Base-by-base conservation (phyloP, 2,888 invertebrate species). In the Ornithoptera alexandrae region DNA sequence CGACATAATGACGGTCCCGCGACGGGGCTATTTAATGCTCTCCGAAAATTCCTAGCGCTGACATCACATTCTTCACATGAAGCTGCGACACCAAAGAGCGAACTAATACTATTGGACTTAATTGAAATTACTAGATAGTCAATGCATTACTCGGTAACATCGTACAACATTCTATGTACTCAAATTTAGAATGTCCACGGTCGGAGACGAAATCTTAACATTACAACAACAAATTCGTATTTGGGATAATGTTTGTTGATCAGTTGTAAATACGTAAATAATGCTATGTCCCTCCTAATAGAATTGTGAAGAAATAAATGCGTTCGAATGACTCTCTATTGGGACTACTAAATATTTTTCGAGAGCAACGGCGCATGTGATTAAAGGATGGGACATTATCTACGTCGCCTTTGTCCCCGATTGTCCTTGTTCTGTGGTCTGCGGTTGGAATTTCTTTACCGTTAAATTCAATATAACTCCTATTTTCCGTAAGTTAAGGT, bases 351-450 rank as follows among this genome's bases (percentile, higher is more conserved):
- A 90, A 89, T 84, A 89, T 90, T 89, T 89, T 91, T 89, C 85
- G 83, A 83, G 85, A 81, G 87, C 90, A 92, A 78, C 90, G 86
- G 88, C 86, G 92, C 92, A 92, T 92, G 90, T 92, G 90, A 92
- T 92, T 92, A 92, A 88, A 88, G 91, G 91, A 92, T 90, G 87
- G 87, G 85, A 92, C 87, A 89, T 89, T 90, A 91, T 91, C 86
- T 88, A 83, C 82, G 83, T 78, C 80, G 79, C 87, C 86, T 86
- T 89, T 90, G 87, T 88, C 84, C 83, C 74, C 81, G 75, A 76
- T 79, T 85, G 86, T 88, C 85, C 89, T 87, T 86, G 84, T 86
- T 86, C 83, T 89, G 91, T 82, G 90, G 92, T 89, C 86, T 90
- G 89, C 81, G 91, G 90, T 85, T 79, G 81, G 77, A 79, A 77